Evolutionary conservation across 2,113 vertebrate species (phyloP).

Genomic region (Lepus timidus): DNA sequence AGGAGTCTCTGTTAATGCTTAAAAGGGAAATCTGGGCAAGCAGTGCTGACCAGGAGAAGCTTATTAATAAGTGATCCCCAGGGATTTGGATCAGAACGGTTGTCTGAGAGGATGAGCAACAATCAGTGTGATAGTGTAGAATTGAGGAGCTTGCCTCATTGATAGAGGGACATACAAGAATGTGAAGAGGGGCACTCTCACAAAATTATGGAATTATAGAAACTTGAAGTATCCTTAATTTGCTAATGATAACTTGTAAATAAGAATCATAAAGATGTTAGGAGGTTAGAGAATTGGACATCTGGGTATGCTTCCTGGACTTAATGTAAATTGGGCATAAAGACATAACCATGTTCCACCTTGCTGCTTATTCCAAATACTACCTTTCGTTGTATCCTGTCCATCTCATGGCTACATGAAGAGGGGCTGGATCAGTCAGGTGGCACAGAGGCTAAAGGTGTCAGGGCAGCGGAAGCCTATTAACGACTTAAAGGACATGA

Average conservation of each 20-base stretch:
- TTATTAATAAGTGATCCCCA: not conserved
- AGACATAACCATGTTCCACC: not conserved
- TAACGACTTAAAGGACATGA: not conserved
- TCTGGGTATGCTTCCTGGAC: not conserved
- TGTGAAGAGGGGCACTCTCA: not conserved
- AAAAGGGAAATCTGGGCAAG: not conserved
- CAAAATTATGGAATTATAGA: not conserved
- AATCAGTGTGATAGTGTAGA: not conserved
- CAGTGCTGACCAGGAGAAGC: not conserved
- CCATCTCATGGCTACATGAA: not conserved
- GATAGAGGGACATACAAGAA: not conserved
- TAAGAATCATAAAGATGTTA: not conserved
- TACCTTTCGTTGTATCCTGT: not conserved
- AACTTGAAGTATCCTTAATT: not conserved
- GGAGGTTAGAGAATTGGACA: not conserved
- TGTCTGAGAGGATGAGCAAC: not conserved
- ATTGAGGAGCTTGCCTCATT: not conserved
- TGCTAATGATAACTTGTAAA: not conserved
- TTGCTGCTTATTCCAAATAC: not conserved
- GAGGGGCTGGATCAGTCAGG: not conserved
- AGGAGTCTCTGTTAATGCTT: not conserved
- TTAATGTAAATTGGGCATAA: not conserved
- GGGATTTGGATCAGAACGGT: not conserved
- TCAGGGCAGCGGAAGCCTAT: not conserved
- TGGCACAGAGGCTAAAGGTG: not conserved